Percentiles rank a stretch among this genome's conserved stretches.
Evolutionary conservation across 2,113 vertebrate species (phyloP).

Genomic region (Gallinago jamesoni): DNA sequence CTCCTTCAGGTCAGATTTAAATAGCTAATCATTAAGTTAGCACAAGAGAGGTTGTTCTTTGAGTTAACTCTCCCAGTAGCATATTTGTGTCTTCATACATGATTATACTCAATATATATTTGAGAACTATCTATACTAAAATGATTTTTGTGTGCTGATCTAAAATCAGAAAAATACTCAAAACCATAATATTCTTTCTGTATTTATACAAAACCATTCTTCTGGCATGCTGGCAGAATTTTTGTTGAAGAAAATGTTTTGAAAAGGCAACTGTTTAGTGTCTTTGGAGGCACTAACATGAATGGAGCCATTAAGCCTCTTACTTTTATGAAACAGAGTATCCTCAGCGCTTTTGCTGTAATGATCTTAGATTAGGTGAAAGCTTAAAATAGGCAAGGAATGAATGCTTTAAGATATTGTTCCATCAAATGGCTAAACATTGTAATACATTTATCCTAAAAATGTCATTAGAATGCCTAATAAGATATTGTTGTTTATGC

Average conservation of each 20-base stretch:
- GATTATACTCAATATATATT: neutral
- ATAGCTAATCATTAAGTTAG: neutral
- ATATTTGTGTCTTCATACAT: neutral
- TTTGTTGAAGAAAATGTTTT: neutral
- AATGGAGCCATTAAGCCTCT: neutral
- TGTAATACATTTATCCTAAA: conserved; percentile 3
- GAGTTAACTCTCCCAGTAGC: neutral
- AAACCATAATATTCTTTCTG: neutral
- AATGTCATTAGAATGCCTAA: neutral
- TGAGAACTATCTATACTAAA: neutral
- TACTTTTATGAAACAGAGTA: neutral
- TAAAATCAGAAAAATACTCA: neutral
- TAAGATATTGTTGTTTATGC: neutral
- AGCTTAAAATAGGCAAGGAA: neutral
- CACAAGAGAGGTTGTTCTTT: neutral
- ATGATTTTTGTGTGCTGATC: neutral
- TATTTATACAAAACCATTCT: neutral
- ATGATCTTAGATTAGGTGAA: conserved; percentile 1
- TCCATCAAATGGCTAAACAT: neutral
- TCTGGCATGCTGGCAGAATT: neutral
- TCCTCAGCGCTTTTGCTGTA: neutral
- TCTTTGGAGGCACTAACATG: neutral
- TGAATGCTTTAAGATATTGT: neutral
- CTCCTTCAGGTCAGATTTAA: neutral
- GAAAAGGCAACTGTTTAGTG: neutral